Base-by-base conservation (phyloP, 1,140 invertebrate species). In the Zaprionus lachaisei region DNA sequence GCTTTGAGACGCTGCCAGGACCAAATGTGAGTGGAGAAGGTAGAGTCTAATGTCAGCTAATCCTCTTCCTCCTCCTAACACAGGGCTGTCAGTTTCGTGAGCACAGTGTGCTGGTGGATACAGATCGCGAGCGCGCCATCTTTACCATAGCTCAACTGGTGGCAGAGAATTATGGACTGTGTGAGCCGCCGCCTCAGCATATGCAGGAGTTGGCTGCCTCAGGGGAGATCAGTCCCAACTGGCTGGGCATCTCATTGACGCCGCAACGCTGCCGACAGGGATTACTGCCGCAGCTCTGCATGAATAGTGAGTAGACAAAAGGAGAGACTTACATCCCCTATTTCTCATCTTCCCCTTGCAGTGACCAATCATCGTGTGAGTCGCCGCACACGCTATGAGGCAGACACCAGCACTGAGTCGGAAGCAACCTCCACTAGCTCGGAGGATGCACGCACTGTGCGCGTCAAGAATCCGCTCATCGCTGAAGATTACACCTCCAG, bases 1-100 rank as follows among this genome's bases (percentile, higher is more conserved):
- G 96, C 78, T 98, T 96, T 93, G 96, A 97, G 92, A 95, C 61
- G 67, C 95, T 78, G 92, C 94, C 62, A 92, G 95, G 83, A 93
- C 93, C 89, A 17, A 92, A 92, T 81, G 92, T 93, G 61, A 57
- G 74, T 60, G n/a, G 12, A 44, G 5, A 5, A 14, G 37, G 37
- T 17, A 17, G n/a, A 9, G 17, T 17, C 2, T 9, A 47, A 47
- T 17, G 5, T n/a, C 7, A 7, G 7, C 6, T n/a, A 11, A 47
- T 4, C n/a, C n/a, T 47, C 41, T 47, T 9, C n/a, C 1, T 9
- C 41, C 11, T 7, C 2, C 15, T 7, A 17, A 20, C 37, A 4
- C 12, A 93, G 92, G 92, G 92, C 17, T 93, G 92, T 17, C 92
- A 93, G 63, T 92, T 92, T 63, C 79, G 92, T 0, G 92, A 93